Evolutionary conservation across 2,888 invertebrate species (phyloP), one percentile per base, ranked within the genome.

Genomic region (Harmothoe impar): DNA sequence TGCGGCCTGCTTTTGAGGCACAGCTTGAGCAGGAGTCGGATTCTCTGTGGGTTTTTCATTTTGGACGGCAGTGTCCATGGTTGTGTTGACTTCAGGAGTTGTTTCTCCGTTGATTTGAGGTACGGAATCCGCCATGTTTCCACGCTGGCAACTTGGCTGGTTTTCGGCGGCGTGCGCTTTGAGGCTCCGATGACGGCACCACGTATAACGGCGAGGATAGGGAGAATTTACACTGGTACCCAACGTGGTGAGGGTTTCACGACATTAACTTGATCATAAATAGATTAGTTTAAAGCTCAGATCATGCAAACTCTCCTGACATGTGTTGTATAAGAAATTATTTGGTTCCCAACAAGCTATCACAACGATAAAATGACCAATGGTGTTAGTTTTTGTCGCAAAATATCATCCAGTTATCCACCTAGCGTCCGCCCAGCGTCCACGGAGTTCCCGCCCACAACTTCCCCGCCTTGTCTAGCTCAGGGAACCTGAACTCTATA

Each of bases 101-200:
- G 62, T 56, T 54, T 81, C 89, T n/a, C 35, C 31, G 29, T 43
- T 86, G n/a, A 25, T 86, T 86, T 51, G 35, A 56, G 89, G 35
- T 85, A 89, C 92, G 90, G 90, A 91, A 86, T 92, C 89, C 89
- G 92, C 92, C 92, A 92, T 92, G 91, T 92, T 92, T 92, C 92
- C 92, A 92, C 92, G 92, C 92, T 92, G 92, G 92, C 92, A 92
- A 88, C 33, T 68, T 89, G 29, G 20, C 62, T 43, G 52, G 62
- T 62, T 5, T n/a, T n/a, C n/a, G 62, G 62, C n/a, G 62, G 20
- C 62, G 62, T 62, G 1, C 12, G 5, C 62, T 62, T 62, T 62
- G 43, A 43, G 43, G 7, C 62, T 62, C 3, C 15, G 62, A n/a
- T 62, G 62, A 62, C n/a, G n/a, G 23, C 62, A 15, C 23, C 62